phyloP scores from a whole-genome alignment of 2,888 invertebrate genomes.

The Drosophila peninsularis region DNA sequence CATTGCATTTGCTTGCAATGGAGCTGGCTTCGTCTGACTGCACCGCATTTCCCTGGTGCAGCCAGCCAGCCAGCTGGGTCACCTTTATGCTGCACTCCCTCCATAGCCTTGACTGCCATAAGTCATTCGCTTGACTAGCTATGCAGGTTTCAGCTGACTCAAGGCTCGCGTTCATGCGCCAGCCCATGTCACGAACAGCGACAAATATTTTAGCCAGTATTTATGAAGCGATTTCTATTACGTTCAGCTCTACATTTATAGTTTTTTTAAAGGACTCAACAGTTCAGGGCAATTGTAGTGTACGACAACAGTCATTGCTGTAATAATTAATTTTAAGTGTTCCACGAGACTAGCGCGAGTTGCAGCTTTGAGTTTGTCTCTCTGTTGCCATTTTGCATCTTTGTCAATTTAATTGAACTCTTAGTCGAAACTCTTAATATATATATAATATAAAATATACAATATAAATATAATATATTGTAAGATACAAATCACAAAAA shows the following conservation, averaged over 20 bases:
- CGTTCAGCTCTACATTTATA: not conserved
- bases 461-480: too few species aligned
- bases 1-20: slow-evolving; percentile 49
- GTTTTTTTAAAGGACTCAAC: not conserved
- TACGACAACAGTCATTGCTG: not conserved
- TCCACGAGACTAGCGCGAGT: too few species aligned
- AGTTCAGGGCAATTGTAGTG: too few species aligned
- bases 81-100: slow-evolving; percentile 58
- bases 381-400: not conserved
- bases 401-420: too few species aligned
- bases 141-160: slow-evolving; percentile 24
- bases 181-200: not conserved
- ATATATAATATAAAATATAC: too few species aligned
- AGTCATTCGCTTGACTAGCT: slow-evolving; percentile 56
- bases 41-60: slow-evolving; percentile 40
- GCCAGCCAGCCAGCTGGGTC: slow-evolving; percentile 20
- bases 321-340: not conserved
- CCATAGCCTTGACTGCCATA: slow-evolving; percentile 66
- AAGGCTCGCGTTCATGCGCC: slow-evolving; percentile 11
- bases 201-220: not conserved
- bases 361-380: not conserved
- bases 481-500: too few species aligned
- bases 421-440: too few species aligned
- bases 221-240: not conserved
- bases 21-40: slow-evolving; percentile 11